A percentile compares a stretch with the other conserved stretches of the same genome.
Conservation (phyloP, 2,113 vertebrate species). For the Anarhynchus alexandrinus region DNA sequence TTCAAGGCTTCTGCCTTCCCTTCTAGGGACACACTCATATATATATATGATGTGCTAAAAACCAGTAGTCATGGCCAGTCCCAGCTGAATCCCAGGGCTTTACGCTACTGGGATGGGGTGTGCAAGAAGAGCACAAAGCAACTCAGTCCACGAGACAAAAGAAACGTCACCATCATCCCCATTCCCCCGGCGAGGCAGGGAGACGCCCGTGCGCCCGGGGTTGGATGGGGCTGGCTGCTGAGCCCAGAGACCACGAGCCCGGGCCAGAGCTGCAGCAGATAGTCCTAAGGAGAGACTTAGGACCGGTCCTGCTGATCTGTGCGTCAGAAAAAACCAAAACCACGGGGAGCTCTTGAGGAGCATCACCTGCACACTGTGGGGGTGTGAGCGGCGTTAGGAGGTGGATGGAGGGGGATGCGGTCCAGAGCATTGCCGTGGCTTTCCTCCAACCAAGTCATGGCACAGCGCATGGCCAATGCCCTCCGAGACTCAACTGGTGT, state of each 20-base stretch:
- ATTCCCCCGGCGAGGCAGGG: not conserved
- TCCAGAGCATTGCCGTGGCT: not conserved
- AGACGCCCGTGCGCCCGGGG: not conserved
- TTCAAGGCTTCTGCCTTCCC: not conserved
- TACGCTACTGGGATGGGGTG: not conserved
- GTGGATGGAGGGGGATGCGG: not conserved
- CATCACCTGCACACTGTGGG: not conserved
- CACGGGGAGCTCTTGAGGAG: not conserved
- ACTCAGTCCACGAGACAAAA: not conserved
- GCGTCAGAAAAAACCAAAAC: not conserved
- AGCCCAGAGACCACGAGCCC: not conserved
- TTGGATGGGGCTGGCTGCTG: not conserved
- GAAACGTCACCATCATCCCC: not conserved
- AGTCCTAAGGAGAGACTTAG: not conserved
- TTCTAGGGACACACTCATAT: not conserved
- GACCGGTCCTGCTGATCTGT: not conserved
- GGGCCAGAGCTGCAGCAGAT: not conserved
- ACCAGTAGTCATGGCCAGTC: not conserved
- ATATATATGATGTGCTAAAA: not conserved
- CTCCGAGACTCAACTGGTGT: not conserved
- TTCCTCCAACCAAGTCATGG: not conserved
- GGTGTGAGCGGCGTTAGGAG: not conserved
- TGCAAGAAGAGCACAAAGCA: not conserved
- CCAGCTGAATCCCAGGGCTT: not conserved
- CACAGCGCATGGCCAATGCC: rapidly evolving